Base-by-base conservation (phyloP, 2,797 vertebrate species). In the Ambastaia sidthimunki region DNA sequence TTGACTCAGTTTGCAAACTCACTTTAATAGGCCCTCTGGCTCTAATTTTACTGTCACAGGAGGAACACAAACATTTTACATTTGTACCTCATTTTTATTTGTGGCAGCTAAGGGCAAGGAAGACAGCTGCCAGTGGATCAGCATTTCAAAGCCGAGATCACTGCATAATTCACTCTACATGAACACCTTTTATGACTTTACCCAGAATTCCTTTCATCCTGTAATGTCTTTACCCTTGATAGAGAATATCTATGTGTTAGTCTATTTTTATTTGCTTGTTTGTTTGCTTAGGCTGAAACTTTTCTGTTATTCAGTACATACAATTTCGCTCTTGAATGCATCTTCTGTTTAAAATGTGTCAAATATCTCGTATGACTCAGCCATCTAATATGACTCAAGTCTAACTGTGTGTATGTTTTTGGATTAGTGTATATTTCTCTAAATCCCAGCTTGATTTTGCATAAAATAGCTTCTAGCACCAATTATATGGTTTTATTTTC, bases 81-180 rank as follows among this genome's bases (percentile, higher is more conserved):
- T 78, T 78, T 85, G 60, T 71, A 76, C 76, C 60, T 68, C 69
- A 83, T 75, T 76, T 44, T 74, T 85, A 37, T 1, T 15, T 84
- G 80, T 83, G 65, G 70, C 71, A 76, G 41, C n/a, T 15, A 31
- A 70, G 65, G 52, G 44, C 41, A 68, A 83, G 37, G 79, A 59
- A 70, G 57, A n/a, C 80, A 87, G 71, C 59, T 19, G 66, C 60
- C 21, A 34, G 16, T 11, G 44, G 72, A 76, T 81, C 66, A 25
- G 1, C 3, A 66, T 67, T 60, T 76, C 55, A n/a, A 28, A 68
- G 70, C 81, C 71, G 84, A 88, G 72, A 67, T 71, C 25, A 60
- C 57, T 28, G 21, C 19, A 25, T 28, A 13, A 60, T 19, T 21
- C 48, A 76, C 28, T 54, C 28, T 34, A 18, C 62, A 67, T 21